Conservation (phyloP, 2,797 vertebrate species). For the Australoheros facetus region DNA sequence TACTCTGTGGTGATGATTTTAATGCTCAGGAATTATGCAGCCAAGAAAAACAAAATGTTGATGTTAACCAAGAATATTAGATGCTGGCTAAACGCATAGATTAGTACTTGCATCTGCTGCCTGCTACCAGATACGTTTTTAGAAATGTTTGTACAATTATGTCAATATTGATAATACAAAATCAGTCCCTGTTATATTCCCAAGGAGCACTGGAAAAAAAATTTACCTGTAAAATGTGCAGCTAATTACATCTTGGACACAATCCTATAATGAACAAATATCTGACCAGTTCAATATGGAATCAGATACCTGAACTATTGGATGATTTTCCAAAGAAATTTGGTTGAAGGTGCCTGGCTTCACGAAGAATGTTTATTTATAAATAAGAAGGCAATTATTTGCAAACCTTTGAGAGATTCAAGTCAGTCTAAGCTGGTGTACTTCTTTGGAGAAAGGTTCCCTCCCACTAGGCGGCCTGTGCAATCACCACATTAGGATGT, state of each 20-base stretch:
- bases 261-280: neutral
- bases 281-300: neutral
- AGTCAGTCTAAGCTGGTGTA: no score
- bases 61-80: neutral
- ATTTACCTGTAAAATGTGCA: no score
- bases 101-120: neutral
- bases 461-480: no score
- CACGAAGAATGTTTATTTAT: no score
- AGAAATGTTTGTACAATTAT: neutral
- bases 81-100: neutral
- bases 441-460: no score
- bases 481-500: neutral
- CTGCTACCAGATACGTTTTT: neutral
- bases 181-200: no score
- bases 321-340: neutral
- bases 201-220: no score
- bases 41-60: neutral
- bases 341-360: accelerated
- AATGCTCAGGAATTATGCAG: neutral
- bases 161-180: neutral
- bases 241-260: neutral
- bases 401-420: no score
- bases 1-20: neutral
- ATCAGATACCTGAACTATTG: neutral
- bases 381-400: no score